Percentiles rank a stretch among this genome's conserved stretches.
Evolutionary conservation across 2,113 vertebrate species (phyloP).

Genomic region (Aramus guarauna): DNA sequence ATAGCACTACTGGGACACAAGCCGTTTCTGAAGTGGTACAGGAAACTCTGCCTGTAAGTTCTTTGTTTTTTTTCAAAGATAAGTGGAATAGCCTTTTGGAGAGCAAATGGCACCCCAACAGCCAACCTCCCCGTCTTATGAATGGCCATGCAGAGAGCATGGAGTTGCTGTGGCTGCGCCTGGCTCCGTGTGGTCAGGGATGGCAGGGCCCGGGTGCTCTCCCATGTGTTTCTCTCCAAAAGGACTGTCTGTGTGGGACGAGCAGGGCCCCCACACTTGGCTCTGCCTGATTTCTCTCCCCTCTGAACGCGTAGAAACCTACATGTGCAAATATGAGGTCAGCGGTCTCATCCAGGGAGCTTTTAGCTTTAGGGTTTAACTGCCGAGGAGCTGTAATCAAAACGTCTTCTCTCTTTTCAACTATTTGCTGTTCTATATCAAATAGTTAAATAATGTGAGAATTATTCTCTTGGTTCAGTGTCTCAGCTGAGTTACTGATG

Average conservation of each 20-base stretch:
- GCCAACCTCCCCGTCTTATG: background rate
- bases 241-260: background rate
- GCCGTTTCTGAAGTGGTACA: rapidly evolving
- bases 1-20: background rate
- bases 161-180: background rate
- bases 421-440: background rate
- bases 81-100: background rate
- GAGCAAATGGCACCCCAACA: rapidly evolving
- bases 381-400: background rate
- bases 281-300: background rate
- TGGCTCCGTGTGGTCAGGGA: rapidly evolving
- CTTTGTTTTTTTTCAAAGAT: background rate
- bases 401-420: background rate
- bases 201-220: background rate
- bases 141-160: background rate
- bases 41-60: background rate
- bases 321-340: rapidly evolving
- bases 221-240: background rate
- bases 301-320: background rate
- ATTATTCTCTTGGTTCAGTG: background rate
- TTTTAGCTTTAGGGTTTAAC: background rate
- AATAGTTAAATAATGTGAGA: constrained; percentile 1
- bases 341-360: background rate
- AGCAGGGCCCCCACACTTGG: background rate
- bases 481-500: constrained; percentile 40